Conservation (phyloP, 2,797 vertebrate genomes). For the Melopsittacus undulatus region DNA sequence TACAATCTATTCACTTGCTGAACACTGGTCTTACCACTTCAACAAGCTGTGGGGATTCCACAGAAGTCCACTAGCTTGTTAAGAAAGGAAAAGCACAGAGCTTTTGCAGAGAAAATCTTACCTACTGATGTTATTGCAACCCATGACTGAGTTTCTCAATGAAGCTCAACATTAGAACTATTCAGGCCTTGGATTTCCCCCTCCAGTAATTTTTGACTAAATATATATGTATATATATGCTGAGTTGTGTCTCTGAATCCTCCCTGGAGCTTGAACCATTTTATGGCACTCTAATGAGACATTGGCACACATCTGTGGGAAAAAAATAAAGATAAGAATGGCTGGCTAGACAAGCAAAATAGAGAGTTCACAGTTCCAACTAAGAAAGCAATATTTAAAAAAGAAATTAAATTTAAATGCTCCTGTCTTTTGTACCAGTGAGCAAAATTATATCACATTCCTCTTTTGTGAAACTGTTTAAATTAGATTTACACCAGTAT, state of each 20-base stretch:
- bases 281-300: neutral
- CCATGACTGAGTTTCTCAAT: neutral
- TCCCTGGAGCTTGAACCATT: neutral
- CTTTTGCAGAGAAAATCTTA: neutral
- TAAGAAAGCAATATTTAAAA: neutral
- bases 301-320: fast-evolving
- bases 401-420: neutral
- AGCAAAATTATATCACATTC: neutral
- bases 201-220: neutral
- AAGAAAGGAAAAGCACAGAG: neutral
- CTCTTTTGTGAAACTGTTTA: neutral
- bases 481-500: neutral
- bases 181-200: neutral
- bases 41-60: neutral
- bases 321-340: neutral
- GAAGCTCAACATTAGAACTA: neutral
- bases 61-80: neutral
- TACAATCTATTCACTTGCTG: neutral
- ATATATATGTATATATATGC: neutral
- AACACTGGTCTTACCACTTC: neutral
- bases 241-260: neutral
- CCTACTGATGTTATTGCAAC: neutral
- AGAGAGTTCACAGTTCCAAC: neutral
- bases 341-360: neutral
- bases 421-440: neutral